Evolutionary conservation across 1,140 invertebrate species (phyloP).

Genomic region (Choristoneura fumiferana): DNA sequence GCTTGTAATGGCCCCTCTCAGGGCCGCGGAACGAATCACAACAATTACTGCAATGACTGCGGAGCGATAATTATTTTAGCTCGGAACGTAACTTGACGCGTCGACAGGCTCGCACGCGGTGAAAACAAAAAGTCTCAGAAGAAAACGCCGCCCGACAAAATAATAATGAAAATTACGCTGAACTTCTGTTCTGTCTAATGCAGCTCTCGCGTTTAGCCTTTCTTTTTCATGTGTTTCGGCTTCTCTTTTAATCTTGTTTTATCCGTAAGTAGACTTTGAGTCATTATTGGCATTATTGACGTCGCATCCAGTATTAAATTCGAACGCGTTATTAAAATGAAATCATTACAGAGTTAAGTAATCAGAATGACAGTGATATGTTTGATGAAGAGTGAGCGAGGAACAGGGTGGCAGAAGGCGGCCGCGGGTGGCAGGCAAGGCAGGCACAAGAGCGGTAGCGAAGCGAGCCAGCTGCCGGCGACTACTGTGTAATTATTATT

Average conservation of each 20-base stretch:
- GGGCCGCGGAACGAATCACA: constrained; percentile 42
- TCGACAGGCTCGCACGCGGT: constrained; percentile 18
- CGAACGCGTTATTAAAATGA: too few species aligned
- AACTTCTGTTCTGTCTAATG: too few species aligned
- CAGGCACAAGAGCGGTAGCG: not conserved
- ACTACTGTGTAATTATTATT: constrained; percentile 74
- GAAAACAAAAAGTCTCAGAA: not conserved
- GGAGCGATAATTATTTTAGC: constrained; percentile 40
- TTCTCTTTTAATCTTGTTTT: too few species aligned
- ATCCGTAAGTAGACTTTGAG: too few species aligned
- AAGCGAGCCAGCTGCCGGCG: constrained; percentile 39
- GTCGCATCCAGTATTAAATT: too few species aligned
- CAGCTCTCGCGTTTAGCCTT: too few species aligned
- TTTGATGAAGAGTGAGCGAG: constrained; percentile 28
- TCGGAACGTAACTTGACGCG: constrained; percentile 25
- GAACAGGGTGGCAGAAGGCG: constrained; percentile 39
- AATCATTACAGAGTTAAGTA: constrained; percentile 28
- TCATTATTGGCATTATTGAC: too few species aligned
- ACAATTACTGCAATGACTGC: constrained; percentile 43
- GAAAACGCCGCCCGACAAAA: too few species aligned
- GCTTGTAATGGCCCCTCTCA: constrained; percentile 23
- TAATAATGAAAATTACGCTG: too few species aligned
- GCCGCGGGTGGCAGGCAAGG: constrained; percentile 30
- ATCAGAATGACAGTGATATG: too few species aligned
- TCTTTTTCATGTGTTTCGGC: too few species aligned